Conservation (phyloP, 2,113 vertebrate genomes). For the Perognathus longimembris region DNA sequence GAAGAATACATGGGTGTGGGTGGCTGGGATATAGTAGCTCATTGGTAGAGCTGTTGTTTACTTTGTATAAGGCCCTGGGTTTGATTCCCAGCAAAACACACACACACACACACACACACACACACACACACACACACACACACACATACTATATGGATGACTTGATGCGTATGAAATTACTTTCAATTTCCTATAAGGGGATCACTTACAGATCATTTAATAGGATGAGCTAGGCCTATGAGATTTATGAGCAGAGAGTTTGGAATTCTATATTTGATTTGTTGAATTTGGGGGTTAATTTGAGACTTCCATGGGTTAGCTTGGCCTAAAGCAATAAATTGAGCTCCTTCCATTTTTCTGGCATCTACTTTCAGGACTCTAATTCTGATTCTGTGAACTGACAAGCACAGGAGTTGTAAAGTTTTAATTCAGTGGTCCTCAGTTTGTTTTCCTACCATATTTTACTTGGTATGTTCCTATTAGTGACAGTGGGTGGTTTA, state of each 20-base stretch:
- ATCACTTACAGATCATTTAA: not conserved
- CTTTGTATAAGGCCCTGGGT: not conserved
- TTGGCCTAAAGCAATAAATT: not conserved
- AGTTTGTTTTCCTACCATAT: not conserved
- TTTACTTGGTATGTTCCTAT: conserved; percentile 42
- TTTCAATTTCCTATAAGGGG: no score
- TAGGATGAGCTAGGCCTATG: not conserved
- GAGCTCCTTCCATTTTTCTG: conserved; percentile 30
- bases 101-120: no score
- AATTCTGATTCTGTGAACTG: conserved; percentile 47
- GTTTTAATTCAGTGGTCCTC: not conserved
- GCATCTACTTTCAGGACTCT: not conserved
- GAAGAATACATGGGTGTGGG: no score
- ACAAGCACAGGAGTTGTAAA: not conserved
- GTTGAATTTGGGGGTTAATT: conserved; percentile 41
- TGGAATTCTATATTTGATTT: not conserved
- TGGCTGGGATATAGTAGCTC: not conserved
- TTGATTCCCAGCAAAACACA: not conserved
- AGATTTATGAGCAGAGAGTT: not conserved
- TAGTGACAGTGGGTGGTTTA: not conserved
- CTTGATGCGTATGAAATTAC: no score
- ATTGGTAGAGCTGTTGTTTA: not conserved
- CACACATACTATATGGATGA: not conserved
- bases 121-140: no score
- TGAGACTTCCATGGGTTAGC: conserved; percentile 6